These are phyloP conservation scores for Cardiocondyla obscurior DNA, from an alignment of 1,140 invertebrate species.

Conservation along the genomic window DNA sequence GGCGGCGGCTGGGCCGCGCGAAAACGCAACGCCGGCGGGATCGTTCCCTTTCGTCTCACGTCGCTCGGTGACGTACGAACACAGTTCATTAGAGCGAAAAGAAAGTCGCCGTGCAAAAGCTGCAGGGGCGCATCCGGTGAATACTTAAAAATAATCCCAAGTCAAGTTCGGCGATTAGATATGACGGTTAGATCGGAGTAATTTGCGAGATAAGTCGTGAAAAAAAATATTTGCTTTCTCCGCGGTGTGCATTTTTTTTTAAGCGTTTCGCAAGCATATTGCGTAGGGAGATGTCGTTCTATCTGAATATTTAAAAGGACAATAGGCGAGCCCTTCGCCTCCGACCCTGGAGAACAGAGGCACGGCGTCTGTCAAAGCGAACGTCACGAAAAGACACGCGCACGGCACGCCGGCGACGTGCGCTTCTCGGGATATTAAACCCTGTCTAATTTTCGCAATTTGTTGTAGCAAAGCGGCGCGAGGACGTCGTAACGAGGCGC, in stretches of 20 bases:
- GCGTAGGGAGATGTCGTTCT: neutral
- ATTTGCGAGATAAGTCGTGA: neutral
- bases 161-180: neutral
- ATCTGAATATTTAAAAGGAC: neutral
- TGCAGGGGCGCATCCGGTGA: neutral
- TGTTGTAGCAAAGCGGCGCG: constrained; percentile 72
- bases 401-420: neutral
- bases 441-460: constrained; percentile 78
- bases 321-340: neutral
- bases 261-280: too few relatives aligned
- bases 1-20: neutral
- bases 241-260: too few relatives aligned
- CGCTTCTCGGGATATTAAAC: constrained; percentile 67
- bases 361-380: neutral
- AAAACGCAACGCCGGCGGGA: neutral
- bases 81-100: constrained; percentile 22
- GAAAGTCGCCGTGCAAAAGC: neutral
- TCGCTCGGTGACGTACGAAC: constrained; percentile 31
- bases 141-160: neutral
- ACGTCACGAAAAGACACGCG: neutral
- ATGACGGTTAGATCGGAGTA: neutral
- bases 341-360: neutral
- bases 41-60: constrained; percentile 32
- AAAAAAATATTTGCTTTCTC: neutral
- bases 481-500: constrained; percentile 65